A percentile compares a stretch with the other conserved stretches of the same genome.
Conservation (phyloP, 1,140 invertebrate genomes). For the Papilio helenus region DNA sequence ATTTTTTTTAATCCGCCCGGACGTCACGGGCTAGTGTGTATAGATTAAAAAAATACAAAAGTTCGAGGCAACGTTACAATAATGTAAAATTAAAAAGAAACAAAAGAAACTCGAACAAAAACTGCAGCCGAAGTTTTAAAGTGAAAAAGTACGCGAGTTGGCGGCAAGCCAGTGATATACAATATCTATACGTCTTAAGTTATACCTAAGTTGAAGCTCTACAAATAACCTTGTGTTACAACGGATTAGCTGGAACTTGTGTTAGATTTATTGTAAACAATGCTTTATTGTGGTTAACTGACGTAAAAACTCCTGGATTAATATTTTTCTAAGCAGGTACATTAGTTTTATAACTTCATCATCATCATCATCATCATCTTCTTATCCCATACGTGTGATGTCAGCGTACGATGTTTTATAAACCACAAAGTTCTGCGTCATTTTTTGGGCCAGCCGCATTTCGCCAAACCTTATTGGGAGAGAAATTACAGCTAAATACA, state of each 20-base stretch:
- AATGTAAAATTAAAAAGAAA: conserved; percentile 17
- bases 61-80: background rate
- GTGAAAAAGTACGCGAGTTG: background rate
- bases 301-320: too few species aligned
- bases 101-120: conserved; percentile 14
- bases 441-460: too few species aligned
- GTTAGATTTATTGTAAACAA: background rate
- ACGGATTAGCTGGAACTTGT: background rate
- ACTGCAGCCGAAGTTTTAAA: background rate
- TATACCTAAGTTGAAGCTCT: background rate
- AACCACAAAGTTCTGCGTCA: too few species aligned
- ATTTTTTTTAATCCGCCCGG: too few species aligned
- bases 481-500: too few species aligned
- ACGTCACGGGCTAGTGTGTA: background rate
- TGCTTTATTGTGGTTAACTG: background rate
- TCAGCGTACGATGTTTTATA: too few species aligned
- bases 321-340: too few species aligned
- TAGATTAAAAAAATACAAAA: conserved; percentile 22
- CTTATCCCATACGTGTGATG: too few species aligned
- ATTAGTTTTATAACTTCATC: too few species aligned
- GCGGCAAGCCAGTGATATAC: background rate
- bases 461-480: too few species aligned
- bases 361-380: too few species aligned
- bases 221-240: background rate
- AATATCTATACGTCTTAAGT: background rate